Evolutionary conservation across 1,140 invertebrate species (phyloP), one percentile per base, ranked within the genome.

Genomic region (Oppia nitens): DNA sequence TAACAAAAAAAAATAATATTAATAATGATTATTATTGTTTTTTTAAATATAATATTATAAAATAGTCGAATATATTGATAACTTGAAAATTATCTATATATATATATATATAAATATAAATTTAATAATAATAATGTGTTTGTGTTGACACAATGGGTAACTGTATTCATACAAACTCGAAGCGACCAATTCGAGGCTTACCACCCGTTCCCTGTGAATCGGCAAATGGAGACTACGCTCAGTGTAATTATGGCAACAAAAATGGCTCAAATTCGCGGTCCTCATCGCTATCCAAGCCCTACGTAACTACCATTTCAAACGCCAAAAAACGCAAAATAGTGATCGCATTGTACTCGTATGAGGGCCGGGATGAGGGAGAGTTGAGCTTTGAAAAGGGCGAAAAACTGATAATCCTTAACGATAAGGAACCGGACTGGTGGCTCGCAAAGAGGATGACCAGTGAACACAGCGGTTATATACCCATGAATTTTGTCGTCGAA

Each of bases 361-460:
- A 98, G 78, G 94, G 95, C 27, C 78, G 95, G 64, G 98, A 95
- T 29, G 92, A 96, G 71, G 94, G 98, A 73, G 95, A 98, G 75
- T 77, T 98, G 56, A 94, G 89, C 74, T 97, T 98, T 75, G 83
- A 91, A 64, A 97, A 98, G 74, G 93, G 93, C 45, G 94, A 98
- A 73, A 88, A 96, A 75, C 77, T 98, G 69, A 93, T 98, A 75
- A 95, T 98, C 64, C 74, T 98, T 62, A 96, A 98, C 75, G 93
- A 98, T 75, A 97, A 90, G 58, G 87, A 93, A 72, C 92, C 94
- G 53, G 95, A 98, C 72, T 99, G 95, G 95, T 99, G 95, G 95
- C 80, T 95, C 68, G 94, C 94, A 49, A 80, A 85, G 66, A 94
- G 89, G 74, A 89, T 92, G 77, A 81, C 87, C 66, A 91, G 90